These are phyloP conservation scores for Urocyon cinereoargenteus DNA, from an alignment of 2,797 vertebrate genomes.

Conservation along the genomic window DNA sequence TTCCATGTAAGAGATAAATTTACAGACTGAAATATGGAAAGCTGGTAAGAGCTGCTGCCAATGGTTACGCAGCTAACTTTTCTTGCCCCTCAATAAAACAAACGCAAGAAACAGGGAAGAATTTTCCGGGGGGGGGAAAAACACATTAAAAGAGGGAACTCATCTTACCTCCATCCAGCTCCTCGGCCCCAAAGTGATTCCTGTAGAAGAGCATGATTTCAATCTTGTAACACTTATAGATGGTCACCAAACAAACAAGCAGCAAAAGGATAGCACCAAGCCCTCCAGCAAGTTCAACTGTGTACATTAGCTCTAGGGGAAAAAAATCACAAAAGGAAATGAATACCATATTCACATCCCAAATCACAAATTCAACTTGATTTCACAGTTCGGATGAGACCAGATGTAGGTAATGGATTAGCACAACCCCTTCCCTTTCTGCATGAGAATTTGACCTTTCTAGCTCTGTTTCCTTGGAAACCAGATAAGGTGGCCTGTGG, in stretches of 20 bases:
- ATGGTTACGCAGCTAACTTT: background rate
- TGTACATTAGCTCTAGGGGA: slow-evolving; percentile 97
- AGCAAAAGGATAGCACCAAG: slow-evolving; percentile 98
- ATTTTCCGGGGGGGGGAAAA: slow-evolving; percentile 37
- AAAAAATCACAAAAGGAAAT: slow-evolving; percentile 83
- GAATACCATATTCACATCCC: slow-evolving; percentile 72
- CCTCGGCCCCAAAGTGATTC: slow-evolving; percentile 98
- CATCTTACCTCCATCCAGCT: slow-evolving; percentile 96
- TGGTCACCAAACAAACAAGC: slow-evolving; percentile 96
- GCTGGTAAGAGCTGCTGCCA: slow-evolving; percentile 30
- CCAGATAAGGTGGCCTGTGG: slow-evolving; percentile 52
- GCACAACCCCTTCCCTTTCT: background rate
- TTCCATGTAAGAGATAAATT: slow-evolving; percentile 27
- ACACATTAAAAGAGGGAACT: slow-evolving; percentile 41
- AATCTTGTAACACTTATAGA: slow-evolving; percentile 99
- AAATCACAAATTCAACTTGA: slow-evolving; percentile 37
- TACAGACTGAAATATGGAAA: slow-evolving; percentile 10
- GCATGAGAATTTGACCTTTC: slow-evolving; percentile 64
- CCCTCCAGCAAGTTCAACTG: slow-evolving; percentile 97
- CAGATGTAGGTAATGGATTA: slow-evolving; percentile 22
- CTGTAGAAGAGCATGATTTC: slow-evolving; percentile 99
- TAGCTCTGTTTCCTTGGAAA: slow-evolving; percentile 70
- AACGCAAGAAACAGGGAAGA: slow-evolving; percentile 41
- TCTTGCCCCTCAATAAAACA: slow-evolving; percentile 66
- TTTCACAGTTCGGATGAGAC: slow-evolving; percentile 46